A percentile compares a stretch with the other conserved stretches of the same genome.
phyloP scores from a whole-genome alignment of 2,888 invertebrate genomes.

The Eupithecia subfuscata region DNA sequence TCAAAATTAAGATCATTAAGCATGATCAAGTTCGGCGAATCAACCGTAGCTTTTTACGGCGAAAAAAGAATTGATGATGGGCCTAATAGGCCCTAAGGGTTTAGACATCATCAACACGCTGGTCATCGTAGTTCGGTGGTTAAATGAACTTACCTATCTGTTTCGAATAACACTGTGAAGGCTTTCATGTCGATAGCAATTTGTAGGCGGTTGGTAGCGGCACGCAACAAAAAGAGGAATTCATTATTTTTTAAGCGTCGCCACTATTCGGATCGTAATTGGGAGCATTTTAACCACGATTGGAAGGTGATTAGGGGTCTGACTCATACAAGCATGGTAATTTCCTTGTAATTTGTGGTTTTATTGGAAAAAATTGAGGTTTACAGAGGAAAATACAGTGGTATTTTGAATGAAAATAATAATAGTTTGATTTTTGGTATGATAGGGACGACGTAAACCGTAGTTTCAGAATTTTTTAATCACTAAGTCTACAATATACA shows the following conservation, averaged over 20 bases:
- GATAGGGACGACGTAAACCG: too few species aligned
- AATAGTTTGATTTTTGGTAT: not conserved
- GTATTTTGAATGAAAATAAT: not conserved
- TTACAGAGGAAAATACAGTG: not conserved
- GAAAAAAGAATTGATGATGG: too few species aligned
- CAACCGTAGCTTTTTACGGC: too few species aligned
- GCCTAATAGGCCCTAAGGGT: too few species aligned
- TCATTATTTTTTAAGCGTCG: slow-evolving; percentile 47
- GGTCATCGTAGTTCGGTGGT: too few species aligned
- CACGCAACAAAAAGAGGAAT: slow-evolving; percentile 56
- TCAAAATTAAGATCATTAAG: too few species aligned
- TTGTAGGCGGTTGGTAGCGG: slow-evolving; percentile 54
- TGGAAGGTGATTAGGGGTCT: slow-evolving; percentile 35
- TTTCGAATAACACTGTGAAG: slow-evolving; percentile 24
- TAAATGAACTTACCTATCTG: not conserved
- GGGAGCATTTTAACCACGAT: slow-evolving; percentile 29
- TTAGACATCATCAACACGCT: too few species aligned
- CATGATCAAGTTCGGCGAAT: too few species aligned
- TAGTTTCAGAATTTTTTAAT: too few species aligned
- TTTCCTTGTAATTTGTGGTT: not conserved
- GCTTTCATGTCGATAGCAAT: slow-evolving; percentile 62
- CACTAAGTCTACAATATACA: too few species aligned
- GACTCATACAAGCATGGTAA: slow-evolving; percentile 10
- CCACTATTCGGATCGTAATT: slow-evolving; percentile 34
- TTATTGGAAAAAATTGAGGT: not conserved